phyloP scores from a whole-genome alignment of 2,797 vertebrate genomes.

The Eupleurogrammus muticus region DNA sequence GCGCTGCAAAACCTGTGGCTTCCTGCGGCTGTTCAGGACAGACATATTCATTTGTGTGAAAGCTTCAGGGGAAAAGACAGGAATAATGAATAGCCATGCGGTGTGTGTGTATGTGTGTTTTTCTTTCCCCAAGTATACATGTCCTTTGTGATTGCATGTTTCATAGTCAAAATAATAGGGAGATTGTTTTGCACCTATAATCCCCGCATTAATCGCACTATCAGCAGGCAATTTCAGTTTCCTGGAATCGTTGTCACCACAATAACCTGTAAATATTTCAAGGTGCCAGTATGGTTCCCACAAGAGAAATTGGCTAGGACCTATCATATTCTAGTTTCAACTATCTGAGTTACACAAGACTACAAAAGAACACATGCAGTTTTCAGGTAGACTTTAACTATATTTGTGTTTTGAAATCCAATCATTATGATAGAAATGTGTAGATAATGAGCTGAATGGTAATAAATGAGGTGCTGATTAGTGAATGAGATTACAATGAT shows the following conservation, averaged over 20 bases:
- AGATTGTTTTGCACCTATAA: slow-evolving; percentile 31
- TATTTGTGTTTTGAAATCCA: slow-evolving; percentile 27
- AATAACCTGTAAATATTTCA: slow-evolving; percentile 56
- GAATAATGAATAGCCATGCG: slow-evolving; percentile 50
- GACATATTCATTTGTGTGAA: slow-evolving; percentile 63
- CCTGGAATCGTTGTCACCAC: slow-evolving; percentile 33
- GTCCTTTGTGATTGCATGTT: slow-evolving; percentile 63
- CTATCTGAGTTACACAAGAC: not conserved
- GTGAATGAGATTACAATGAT: slow-evolving; percentile 1
- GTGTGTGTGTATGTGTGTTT: slow-evolving; percentile 25
- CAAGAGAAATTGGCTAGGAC: slow-evolving; percentile 28
- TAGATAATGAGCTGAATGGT: not conserved
- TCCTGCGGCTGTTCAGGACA: slow-evolving; percentile 51
- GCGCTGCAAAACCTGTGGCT: slow-evolving; percentile 57
- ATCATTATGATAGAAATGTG: not conserved
- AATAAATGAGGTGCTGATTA: not conserved
- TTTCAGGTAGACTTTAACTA: not conserved
- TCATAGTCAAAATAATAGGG: slow-evolving; percentile 52
- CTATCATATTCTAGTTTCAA: slow-evolving; percentile 19
- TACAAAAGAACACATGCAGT: not conserved
- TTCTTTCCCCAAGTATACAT: slow-evolving; percentile 49
- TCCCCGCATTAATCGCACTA: slow-evolving; percentile 44
- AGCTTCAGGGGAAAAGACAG: slow-evolving; percentile 40
- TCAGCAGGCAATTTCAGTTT: slow-evolving; percentile 41
- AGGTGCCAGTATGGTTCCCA: slow-evolving; percentile 38